phyloP scores from a whole-genome alignment of 2,888 invertebrate species.

The Tinea trinotella region DNA sequence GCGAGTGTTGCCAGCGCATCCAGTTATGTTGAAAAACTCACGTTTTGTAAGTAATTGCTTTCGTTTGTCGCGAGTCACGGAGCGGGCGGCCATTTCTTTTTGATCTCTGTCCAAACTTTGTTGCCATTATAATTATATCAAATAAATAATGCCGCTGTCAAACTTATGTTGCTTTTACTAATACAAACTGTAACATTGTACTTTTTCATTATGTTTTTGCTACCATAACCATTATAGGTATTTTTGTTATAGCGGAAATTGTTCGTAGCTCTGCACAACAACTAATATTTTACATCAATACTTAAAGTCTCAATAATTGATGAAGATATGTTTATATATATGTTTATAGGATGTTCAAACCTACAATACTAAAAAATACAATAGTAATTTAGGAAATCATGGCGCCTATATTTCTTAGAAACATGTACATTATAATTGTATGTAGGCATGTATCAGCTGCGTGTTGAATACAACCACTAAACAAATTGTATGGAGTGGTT shows the following conservation, averaged over 20 bases:
- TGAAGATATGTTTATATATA: no score
- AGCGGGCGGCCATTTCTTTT: not conserved
- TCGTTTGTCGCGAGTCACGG: conserved; percentile 11
- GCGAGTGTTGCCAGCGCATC: not conserved
- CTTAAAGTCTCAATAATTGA: no score
- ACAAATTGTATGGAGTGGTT: not conserved
- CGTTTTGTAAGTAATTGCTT: conserved; percentile 14
- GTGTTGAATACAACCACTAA: not conserved
- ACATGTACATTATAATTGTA: not conserved
- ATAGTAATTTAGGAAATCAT: not conserved
- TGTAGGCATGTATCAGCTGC: not conserved
- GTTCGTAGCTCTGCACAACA: no score
- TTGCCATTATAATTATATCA: not conserved
- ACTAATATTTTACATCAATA: no score
- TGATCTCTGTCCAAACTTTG: not conserved
- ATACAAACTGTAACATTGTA: no score
- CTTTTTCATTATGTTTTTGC: no score
- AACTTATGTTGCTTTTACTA: no score
- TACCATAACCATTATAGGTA: no score
- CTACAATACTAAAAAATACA: no score
- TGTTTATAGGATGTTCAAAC: no score
- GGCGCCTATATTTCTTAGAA: not conserved
- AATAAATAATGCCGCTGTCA: no score
- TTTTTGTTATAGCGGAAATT: no score
- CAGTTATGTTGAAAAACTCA: conserved; percentile 4